A percentile compares a stretch with the other conserved stretches of the same genome.
Conservation (phyloP, 2,113 vertebrate genomes). For the Catharus bicknelli region DNA sequence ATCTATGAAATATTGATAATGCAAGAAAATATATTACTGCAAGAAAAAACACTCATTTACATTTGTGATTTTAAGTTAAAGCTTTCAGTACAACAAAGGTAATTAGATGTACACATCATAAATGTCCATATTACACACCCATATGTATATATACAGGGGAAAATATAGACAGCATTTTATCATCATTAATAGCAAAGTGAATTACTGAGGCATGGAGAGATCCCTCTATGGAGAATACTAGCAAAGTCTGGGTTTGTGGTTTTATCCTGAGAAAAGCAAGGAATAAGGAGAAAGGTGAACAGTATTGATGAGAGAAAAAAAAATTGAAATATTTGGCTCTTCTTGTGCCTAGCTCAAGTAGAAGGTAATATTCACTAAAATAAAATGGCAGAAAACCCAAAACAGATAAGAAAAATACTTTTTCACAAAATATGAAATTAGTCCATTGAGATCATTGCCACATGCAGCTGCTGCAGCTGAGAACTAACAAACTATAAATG, state of each 20-base stretch:
- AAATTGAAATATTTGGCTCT: neutral
- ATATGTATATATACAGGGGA: neutral
- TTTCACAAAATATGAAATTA: neutral
- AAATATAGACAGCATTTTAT: neutral
- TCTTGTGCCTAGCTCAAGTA: neutral
- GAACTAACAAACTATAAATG: neutral
- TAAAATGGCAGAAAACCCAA: neutral
- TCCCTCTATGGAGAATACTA: neutral
- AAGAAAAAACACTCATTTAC: neutral
- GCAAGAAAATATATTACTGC: neutral
- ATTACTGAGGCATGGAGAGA: neutral
- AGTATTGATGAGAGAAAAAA: neutral
- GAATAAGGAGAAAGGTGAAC: neutral
- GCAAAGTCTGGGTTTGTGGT: neutral
- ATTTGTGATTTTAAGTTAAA: neutral
- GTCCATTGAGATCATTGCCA: neutral
- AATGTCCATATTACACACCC: neutral
- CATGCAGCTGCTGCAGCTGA: neutral
- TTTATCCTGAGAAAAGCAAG: neutral
- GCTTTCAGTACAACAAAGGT: neutral
- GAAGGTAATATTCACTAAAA: neutral
- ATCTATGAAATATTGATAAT: neutral
- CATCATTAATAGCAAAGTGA: neutral
- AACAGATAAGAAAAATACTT: neutral
- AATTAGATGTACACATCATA: neutral